Percentiles rank a stretch among this genome's conserved stretches.
Evolutionary conservation across 2,113 vertebrate genomes (phyloP).

Genomic region (Hylia prasina): DNA sequence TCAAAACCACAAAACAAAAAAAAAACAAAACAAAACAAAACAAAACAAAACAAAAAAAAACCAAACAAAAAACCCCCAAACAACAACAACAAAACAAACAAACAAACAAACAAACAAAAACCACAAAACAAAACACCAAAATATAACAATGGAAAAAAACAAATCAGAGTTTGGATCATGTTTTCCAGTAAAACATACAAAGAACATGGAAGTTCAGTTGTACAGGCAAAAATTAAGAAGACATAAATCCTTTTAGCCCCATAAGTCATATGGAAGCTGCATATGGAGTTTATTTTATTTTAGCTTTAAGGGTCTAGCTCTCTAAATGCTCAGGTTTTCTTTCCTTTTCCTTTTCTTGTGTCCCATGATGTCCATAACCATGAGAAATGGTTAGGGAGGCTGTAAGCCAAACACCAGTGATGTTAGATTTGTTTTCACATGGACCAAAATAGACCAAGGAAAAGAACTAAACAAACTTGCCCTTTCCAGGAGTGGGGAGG

Average conservation of each 20-base stretch:
- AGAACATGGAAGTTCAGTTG: background rate
- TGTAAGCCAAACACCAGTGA: background rate
- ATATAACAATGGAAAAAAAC: background rate
- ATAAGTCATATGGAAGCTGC: background rate
- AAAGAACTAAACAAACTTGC: background rate
- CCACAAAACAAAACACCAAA: background rate
- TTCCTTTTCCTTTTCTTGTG: background rate
- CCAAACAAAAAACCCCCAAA: background rate
- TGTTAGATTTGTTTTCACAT: background rate
- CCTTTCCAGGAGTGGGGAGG: background rate
- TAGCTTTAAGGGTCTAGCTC: background rate
- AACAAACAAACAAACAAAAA: no score
- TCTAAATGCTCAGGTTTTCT: background rate
- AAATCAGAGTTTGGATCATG: background rate
- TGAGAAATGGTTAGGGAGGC: background rate
- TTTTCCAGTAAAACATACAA: background rate
- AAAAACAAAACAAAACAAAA: no score
- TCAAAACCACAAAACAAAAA: no score
- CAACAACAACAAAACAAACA: no score
- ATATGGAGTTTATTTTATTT: background rate
- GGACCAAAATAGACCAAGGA: background rate
- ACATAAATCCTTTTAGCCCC: background rate
- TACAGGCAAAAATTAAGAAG: background rate
- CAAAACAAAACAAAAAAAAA: no score
- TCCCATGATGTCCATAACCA: background rate